Conservation (phyloP, 2,888 invertebrate genomes). For the Drosophila leonis region DNA sequence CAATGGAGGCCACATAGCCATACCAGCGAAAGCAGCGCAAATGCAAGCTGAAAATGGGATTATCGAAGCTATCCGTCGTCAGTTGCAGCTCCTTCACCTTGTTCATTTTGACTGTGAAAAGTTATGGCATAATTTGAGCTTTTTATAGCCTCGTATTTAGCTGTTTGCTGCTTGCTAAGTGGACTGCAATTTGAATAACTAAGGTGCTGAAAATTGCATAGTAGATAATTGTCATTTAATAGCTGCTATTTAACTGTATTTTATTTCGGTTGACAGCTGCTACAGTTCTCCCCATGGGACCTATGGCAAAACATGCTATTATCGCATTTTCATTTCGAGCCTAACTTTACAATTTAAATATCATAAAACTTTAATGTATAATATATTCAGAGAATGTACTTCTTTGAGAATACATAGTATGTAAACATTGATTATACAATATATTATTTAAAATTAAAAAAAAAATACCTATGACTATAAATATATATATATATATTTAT, state of each 20-base stretch:
- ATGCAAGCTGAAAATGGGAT: constrained; percentile 66
- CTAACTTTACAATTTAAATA: constrained; percentile 1
- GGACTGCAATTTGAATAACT: constrained; percentile 57
- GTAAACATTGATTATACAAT: background rate
- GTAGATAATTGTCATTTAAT: constrained; percentile 47
- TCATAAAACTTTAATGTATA: background rate
- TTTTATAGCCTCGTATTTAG: constrained; percentile 43
- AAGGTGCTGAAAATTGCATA: constrained; percentile 61
- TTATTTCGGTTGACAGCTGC: constrained; percentile 37
- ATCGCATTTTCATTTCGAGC: constrained; percentile 17
- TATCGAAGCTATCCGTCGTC: constrained; percentile 58
- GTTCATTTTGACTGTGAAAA: constrained; percentile 48
- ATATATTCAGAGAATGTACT: too few relatives aligned
- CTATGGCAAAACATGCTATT: constrained; percentile 29
- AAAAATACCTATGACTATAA: too few relatives aligned
- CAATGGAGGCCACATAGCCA: constrained; percentile 66
- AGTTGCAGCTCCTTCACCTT: constrained; percentile 58
- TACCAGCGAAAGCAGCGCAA: constrained; percentile 60
- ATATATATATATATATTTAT: too few relatives aligned
- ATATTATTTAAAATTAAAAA: background rate
- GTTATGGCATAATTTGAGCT: background rate
- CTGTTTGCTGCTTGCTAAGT: constrained; percentile 28
- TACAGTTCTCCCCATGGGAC: constrained; percentile 29
- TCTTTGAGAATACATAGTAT: background rate
- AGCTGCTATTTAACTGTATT: constrained; percentile 37